Base-by-base conservation (phyloP, 2,888 invertebrate genomes). In the Ennomos fuscantarius region DNA sequence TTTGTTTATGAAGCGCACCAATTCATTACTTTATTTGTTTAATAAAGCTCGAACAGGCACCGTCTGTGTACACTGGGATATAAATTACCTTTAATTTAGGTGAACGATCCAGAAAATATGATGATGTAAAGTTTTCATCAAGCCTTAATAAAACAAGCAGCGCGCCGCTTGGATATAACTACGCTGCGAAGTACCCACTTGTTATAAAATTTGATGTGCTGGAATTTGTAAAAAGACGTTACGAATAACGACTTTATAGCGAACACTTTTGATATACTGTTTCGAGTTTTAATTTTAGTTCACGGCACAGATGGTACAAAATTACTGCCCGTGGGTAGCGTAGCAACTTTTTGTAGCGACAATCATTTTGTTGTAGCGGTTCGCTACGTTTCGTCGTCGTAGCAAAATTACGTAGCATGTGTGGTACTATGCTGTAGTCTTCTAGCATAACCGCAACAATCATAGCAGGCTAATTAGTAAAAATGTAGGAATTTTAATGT, bases 71-170 rank as follows among this genome's bases (percentile, higher is more conserved):
- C 83, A 84, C 82, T 80, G 82, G 79, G 80, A 78, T 89, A 89
- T 89, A 89, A 89, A 90, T 90, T 89, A 89, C 86, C 86, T 88
- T 87, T 89, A 89, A 89, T 89, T 88, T 88, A 85, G 80, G 85
- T 81, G 86, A 87, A 82, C 84, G 86, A 85, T 87, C 86, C 84
- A 82, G 87, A 85, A 89, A 89, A 89, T 89, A 88, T 87, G 85
- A 86, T 86, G 87, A 88, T 87, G 85, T 84, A 83, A 83, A 86
- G 83, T 86, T 89, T 86, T 86, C 87, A 86, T 86, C 84, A 82
- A 74, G 76, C 73, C 69, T 81, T 87, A 84, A 84, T 88, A 87
- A 85, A 84, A 73, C 75, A 76, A 69, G 67, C 65, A 35, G 50
- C 47, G 47, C n/a, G 49, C 46, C 64, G 69, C 63, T 58, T 64